Conservation (phyloP, 2,888 invertebrate species). For the Lottia gigantea region DNA sequence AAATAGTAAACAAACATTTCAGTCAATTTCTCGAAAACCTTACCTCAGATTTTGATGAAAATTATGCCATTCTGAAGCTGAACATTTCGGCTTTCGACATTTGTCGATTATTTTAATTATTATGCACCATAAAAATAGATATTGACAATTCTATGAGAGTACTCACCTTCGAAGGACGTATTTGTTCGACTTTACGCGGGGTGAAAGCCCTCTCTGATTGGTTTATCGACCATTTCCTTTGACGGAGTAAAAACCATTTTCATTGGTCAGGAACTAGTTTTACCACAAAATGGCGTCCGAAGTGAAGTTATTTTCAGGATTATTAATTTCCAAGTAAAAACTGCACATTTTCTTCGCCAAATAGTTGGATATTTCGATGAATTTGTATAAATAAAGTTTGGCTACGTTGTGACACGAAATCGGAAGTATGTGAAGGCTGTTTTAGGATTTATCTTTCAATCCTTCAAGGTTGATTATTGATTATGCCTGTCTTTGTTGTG, state of each 20-base stretch:
- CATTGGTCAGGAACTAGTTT: constrained; percentile 23
- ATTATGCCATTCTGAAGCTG: constrained; percentile 22
- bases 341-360: too few relatives aligned
- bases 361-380: too few relatives aligned
- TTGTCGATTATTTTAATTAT: constrained; percentile 16
- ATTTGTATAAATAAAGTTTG: too few relatives aligned
- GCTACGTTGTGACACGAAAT: too few relatives aligned
- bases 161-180: constrained; percentile 51
- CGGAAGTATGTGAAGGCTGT: too few relatives aligned
- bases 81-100: constrained; percentile 27
- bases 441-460: too few relatives aligned
- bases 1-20: constrained; percentile 21
- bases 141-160: constrained; percentile 27
- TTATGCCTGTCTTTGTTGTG: too few relatives aligned
- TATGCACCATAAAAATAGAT: constrained; percentile 12
- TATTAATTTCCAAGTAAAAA: too few relatives aligned
- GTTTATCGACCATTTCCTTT: constrained; percentile 20
- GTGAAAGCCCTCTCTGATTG: constrained; percentile 45
- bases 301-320: background rate
- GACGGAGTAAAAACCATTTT: constrained; percentile 25
- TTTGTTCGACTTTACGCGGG: constrained; percentile 54
- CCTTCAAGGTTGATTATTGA: too few relatives aligned
- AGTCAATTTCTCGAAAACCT: background rate
- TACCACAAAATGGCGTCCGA: constrained; percentile 9
- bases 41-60: constrained; percentile 10